These are phyloP conservation scores for Cerastis rubricosa DNA, from an alignment of 2,888 invertebrate genomes.

Conservation along the genomic window DNA sequence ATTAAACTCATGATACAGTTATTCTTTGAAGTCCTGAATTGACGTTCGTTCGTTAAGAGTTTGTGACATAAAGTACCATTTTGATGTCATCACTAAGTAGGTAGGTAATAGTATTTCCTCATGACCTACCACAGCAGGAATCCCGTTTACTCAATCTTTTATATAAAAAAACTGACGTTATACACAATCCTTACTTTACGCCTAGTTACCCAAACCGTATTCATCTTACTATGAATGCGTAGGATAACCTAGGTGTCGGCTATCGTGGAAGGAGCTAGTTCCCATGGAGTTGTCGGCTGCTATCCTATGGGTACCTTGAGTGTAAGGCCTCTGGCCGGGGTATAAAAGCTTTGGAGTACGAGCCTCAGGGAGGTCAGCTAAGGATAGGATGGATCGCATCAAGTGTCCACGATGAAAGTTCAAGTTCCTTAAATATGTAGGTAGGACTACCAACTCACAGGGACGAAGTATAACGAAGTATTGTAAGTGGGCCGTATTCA, in stretches of 20 bases:
- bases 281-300: neutral
- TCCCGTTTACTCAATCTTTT: neutral
- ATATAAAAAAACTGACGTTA: neutral
- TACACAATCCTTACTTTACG: neutral
- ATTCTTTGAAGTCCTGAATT: constrained; percentile 33
- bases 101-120: neutral
- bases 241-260: neutral
- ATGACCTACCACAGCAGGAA: neutral
- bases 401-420: neutral
- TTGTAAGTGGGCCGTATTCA: neutral
- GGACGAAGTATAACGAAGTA: neutral
- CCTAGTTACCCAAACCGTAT: neutral
- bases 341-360: neutral
- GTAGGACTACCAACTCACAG: neutral
- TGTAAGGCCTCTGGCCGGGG: neutral
- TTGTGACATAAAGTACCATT: neutral
- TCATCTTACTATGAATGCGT: neutral
- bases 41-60: constrained; percentile 9
- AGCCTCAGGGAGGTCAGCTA: neutral
- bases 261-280: neutral
- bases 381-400: neutral
- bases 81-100: neutral
- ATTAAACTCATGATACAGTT: constrained; percentile 35
- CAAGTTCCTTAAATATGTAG: neutral
- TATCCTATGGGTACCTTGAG: neutral